Evolutionary conservation across 1,140 invertebrate species (phyloP).

Genomic region (Trichogramma pretiosum): DNA sequence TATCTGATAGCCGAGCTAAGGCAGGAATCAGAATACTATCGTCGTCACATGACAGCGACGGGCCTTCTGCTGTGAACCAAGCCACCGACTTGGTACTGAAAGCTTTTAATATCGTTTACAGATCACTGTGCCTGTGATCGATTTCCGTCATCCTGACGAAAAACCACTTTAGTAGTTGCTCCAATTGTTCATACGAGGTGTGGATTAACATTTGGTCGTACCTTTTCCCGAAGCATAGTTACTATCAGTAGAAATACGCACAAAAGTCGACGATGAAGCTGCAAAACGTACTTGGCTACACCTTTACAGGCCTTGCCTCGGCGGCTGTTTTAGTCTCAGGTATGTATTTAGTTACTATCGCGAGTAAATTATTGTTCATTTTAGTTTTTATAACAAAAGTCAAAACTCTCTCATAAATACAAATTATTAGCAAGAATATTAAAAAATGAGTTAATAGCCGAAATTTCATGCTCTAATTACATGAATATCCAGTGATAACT

Average conservation of each 20-base stretch:
- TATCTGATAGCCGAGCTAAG: too few relatives aligned
- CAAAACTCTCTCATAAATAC: background rate
- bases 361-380: slow-evolving; percentile 6
- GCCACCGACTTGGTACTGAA: too few relatives aligned
- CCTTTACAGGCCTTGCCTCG: slow-evolving; percentile 51
- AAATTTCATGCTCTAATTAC: too few relatives aligned
- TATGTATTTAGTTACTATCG: slow-evolving; percentile 23
- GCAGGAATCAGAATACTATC: too few relatives aligned
- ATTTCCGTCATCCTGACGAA: background rate
- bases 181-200: background rate
- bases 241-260: background rate
- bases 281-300: slow-evolving; percentile 57
- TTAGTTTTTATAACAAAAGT: background rate
- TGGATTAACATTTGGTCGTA: background rate
- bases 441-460: too few relatives aligned
- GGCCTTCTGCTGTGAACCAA: too few relatives aligned
- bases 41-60: slow-evolving; percentile 34
- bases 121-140: background rate
- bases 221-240: background rate
- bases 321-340: slow-evolving; percentile 51
- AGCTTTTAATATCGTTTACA: too few relatives aligned
- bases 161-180: slow-evolving; percentile 8
- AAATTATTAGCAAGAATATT: too few relatives aligned
- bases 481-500: too few relatives aligned
- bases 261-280: slow-evolving; percentile 28